These are phyloP conservation scores for Notoglanidium macrostoma DNA, from an alignment of 2,797 vertebrate species.

Conservation along the genomic window DNA sequence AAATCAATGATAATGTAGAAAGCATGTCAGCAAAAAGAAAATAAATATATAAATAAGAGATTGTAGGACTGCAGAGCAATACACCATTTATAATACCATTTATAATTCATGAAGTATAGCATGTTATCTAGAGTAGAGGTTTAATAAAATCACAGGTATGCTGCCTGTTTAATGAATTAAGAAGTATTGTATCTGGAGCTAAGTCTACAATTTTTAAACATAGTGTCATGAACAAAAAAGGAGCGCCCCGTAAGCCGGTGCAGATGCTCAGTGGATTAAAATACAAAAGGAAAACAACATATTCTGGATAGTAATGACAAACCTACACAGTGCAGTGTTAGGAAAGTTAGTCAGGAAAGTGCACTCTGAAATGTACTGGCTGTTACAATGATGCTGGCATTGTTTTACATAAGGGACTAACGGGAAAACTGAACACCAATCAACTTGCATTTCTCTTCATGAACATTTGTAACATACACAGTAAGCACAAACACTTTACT, in stretches of 20 bases:
- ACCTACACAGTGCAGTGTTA: not conserved
- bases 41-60: constrained; percentile 47
- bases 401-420: not conserved
- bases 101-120: not conserved
- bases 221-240: not conserved
- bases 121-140: not conserved
- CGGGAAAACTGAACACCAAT: not conserved
- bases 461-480: not conserved
- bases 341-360: not conserved
- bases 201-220: not conserved
- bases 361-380: not conserved
- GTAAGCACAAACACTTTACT: not conserved
- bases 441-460: not conserved
- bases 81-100: not conserved
- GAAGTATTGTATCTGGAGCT: not conserved
- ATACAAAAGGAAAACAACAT: not conserved
- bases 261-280: not conserved
- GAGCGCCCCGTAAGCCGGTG: not conserved
- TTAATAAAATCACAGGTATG: not conserved
- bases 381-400: not conserved
- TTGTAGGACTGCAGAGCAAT: constrained; percentile 57
- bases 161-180: not conserved
- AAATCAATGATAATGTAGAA: not conserved
- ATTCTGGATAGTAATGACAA: not conserved
- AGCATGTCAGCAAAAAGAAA: constrained; percentile 28